Conservation (phyloP, 2,888 invertebrate species). For the Chymomyza fuscimana region DNA sequence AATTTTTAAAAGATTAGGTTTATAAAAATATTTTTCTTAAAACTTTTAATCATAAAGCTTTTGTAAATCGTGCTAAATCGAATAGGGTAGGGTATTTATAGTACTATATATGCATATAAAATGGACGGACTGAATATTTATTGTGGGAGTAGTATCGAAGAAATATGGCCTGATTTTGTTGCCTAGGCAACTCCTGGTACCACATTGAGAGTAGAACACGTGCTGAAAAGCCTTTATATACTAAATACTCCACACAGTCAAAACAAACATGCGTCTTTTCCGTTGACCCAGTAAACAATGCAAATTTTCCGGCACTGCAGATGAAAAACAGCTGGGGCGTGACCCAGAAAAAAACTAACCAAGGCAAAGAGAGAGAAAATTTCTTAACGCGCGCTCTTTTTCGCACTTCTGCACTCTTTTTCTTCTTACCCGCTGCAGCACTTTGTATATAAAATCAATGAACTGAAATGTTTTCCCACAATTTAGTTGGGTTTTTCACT, state of each 20-base stretch:
- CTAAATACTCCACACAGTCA: background rate
- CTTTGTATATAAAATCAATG: slow-evolving; percentile 7
- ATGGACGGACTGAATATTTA: background rate
- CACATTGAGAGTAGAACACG: background rate
- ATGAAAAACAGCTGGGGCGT: slow-evolving; percentile 19
- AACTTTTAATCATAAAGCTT: no score
- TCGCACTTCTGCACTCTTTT: slow-evolving; percentile 2
- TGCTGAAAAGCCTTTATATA: background rate
- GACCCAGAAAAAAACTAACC: slow-evolving; percentile 35
- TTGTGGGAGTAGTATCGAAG: background rate
- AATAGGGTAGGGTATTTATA: background rate
- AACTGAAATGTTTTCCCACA: background rate
- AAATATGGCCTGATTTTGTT: background rate
- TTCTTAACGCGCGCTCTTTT: slow-evolving; percentile 18
- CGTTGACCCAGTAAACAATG: background rate
- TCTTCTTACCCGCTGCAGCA: background rate
- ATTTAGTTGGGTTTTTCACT: background rate
- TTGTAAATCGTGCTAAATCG: no score
- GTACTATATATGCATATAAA: background rate
- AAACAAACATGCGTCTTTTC: no score
- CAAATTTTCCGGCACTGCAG: slow-evolving; percentile 16
- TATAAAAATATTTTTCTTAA: no score
- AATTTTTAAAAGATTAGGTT: no score
- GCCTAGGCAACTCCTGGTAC: background rate
- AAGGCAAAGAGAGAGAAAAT: background rate